Conservation (phyloP, 2,797 vertebrate genomes). For the Cynopterus sphinx region DNA sequence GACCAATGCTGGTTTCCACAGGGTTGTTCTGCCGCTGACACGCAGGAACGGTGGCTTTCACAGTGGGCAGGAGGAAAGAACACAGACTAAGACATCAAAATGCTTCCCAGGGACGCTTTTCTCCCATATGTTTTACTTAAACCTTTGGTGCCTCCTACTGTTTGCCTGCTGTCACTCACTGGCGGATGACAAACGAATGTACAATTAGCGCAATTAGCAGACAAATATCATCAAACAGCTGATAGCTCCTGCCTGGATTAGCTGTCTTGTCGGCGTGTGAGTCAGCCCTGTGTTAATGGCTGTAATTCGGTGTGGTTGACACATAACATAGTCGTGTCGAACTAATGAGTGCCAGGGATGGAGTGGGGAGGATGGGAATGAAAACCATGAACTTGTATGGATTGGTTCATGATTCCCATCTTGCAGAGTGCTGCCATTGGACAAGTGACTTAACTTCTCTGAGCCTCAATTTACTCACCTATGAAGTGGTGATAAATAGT, state of each 20-base stretch:
- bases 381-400: not conserved
- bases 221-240: slow-evolving; percentile 50
- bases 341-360: not conserved
- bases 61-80: not conserved
- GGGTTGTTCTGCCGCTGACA: not conserved
- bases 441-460: not conserved
- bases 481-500: not conserved
- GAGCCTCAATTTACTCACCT: slow-evolving; percentile 9
- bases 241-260: slow-evolving; percentile 27
- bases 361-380: not conserved
- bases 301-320: not conserved
- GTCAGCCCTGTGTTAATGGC: slow-evolving; percentile 6
- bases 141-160: slow-evolving; percentile 72
- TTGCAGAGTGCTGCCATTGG: not conserved
- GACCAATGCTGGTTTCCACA: not conserved
- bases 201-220: slow-evolving; percentile 53
- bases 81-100: not conserved
- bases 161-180: slow-evolving; percentile 59
- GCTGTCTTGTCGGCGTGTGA: not conserved
- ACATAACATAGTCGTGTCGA: not conserved
- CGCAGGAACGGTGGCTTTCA: not conserved
- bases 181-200: slow-evolving; percentile 19
- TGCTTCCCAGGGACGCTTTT: not conserved
- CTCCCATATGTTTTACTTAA: slow-evolving; percentile 53
- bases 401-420: not conserved